These are phyloP conservation scores for Phocoena phocoena DNA, from an alignment of 2,113 vertebrate species.

Conservation along the genomic window DNA sequence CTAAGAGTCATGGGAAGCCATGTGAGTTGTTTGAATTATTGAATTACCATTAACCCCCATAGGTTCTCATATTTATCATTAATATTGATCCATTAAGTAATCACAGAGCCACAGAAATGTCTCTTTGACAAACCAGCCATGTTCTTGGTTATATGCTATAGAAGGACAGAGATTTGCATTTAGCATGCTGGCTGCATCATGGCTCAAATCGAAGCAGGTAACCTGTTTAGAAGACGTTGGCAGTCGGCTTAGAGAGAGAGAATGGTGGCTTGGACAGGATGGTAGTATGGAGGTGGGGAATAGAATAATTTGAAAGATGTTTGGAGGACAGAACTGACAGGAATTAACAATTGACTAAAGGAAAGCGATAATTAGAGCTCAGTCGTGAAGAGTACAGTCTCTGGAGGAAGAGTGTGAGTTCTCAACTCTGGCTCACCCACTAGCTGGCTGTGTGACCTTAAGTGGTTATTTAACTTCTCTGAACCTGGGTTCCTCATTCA, in stretches of 20 bases:
- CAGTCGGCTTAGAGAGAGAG: not conserved
- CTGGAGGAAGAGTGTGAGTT: not conserved
- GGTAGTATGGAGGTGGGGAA: not conserved
- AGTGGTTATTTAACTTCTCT: not conserved
- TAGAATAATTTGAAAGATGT: not conserved
- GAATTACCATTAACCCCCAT: not conserved
- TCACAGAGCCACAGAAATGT: not conserved
- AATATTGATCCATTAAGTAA: not conserved
- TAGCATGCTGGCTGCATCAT: not conserved
- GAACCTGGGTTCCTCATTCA: not conserved
- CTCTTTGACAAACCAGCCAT: not conserved
- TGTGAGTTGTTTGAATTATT: conserved; percentile 16
- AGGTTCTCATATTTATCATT: not conserved
- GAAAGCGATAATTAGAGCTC: not conserved
- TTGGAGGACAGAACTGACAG: not conserved
- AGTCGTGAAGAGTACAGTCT: not conserved
- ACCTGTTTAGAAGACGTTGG: not conserved
- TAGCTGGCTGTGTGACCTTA: not conserved
- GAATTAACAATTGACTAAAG: not conserved
- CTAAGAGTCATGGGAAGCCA: not conserved
- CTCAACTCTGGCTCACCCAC: not conserved
- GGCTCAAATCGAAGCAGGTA: not conserved
- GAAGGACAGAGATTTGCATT: not conserved
- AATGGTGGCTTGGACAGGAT: not conserved
- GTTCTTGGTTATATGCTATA: not conserved